Percentiles rank a stretch among this genome's conserved stretches.
Evolutionary conservation across 1,140 invertebrate genomes (phyloP).

Genomic region (Monochamus saltuarius): DNA sequence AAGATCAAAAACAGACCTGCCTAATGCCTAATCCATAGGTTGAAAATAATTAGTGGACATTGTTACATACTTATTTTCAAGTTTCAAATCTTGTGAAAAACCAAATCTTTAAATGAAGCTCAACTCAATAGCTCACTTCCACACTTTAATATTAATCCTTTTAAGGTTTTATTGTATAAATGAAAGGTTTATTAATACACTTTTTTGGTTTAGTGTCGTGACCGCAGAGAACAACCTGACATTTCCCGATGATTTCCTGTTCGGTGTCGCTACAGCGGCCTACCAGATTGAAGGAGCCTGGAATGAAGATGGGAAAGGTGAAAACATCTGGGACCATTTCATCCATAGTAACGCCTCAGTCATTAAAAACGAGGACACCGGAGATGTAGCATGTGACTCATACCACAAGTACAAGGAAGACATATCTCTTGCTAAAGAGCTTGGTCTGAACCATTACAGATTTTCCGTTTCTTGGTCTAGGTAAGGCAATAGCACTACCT

Average conservation of each 20-base stretch:
- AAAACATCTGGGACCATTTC: slow-evolving; percentile 62
- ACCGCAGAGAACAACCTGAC: background rate
- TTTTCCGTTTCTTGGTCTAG: slow-evolving; percentile 64
- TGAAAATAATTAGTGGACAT: no score
- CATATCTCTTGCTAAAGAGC: slow-evolving; percentile 53
- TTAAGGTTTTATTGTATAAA: no score
- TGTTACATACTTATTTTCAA: no score
- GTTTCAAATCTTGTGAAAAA: no score
- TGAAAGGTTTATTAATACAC: no score
- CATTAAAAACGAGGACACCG: slow-evolving; percentile 57
- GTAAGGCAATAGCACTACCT: no score
- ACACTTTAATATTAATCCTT: no score
- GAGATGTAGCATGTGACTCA: slow-evolving; percentile 60
- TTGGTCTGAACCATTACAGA: slow-evolving; percentile 56
- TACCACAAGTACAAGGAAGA: slow-evolving; percentile 61
- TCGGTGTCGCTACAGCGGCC: slow-evolving; percentile 38
- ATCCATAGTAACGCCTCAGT: slow-evolving; percentile 55
- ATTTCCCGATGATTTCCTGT: slow-evolving; percentile 46
- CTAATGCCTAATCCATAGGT: no score
- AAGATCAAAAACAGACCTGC: no score
- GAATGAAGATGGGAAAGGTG: slow-evolving; percentile 49
- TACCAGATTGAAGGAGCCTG: slow-evolving; percentile 50
- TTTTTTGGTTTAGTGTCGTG: background rate
- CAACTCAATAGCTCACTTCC: no score
- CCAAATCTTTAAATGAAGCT: no score